phyloP scores from a whole-genome alignment of 2,888 invertebrate genomes.

The Ophion ellenae region DNA sequence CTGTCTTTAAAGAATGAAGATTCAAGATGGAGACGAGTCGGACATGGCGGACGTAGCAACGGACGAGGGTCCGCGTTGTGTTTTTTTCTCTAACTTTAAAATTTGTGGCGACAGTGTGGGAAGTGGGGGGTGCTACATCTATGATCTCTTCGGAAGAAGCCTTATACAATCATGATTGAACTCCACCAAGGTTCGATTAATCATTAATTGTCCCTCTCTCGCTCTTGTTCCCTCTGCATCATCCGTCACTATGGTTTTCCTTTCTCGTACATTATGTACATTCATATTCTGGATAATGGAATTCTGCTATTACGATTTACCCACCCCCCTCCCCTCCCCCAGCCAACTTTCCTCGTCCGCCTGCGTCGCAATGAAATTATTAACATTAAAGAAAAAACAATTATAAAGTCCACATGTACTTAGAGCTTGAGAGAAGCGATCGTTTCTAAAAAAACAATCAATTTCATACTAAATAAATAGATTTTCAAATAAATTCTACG shows the following conservation, averaged over 20 bases:
- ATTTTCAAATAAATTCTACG: neutral
- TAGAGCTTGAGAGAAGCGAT: too few relatives aligned
- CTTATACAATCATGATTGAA: too few relatives aligned
- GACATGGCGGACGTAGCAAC: too few relatives aligned
- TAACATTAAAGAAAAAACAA: neutral
- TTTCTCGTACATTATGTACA: neutral
- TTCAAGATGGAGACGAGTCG: too few relatives aligned
- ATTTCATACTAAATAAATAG: neutral
- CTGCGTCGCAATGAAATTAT: neutral
- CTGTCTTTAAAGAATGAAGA: too few relatives aligned
- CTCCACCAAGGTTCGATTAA: too few relatives aligned
- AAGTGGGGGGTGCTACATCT: too few relatives aligned
- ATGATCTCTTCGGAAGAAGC: too few relatives aligned
- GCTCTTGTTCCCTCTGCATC: neutral
- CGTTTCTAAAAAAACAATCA: too few relatives aligned
- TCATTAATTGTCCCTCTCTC: conserved; percentile 38
- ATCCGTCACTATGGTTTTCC: neutral
- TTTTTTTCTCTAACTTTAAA: too few relatives aligned
- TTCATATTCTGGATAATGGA: conserved; percentile 22
- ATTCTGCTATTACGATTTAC: conserved; percentile 1
- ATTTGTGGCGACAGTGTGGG: too few relatives aligned
- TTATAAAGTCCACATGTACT: neutral
- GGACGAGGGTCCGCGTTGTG: too few relatives aligned
- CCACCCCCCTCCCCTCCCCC: neutral
- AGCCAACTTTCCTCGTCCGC: neutral